A percentile compares a stretch with the other conserved stretches of the same genome.
phyloP scores from a whole-genome alignment of 2,888 invertebrate species.

The Pantelozetes paolii region DNA sequence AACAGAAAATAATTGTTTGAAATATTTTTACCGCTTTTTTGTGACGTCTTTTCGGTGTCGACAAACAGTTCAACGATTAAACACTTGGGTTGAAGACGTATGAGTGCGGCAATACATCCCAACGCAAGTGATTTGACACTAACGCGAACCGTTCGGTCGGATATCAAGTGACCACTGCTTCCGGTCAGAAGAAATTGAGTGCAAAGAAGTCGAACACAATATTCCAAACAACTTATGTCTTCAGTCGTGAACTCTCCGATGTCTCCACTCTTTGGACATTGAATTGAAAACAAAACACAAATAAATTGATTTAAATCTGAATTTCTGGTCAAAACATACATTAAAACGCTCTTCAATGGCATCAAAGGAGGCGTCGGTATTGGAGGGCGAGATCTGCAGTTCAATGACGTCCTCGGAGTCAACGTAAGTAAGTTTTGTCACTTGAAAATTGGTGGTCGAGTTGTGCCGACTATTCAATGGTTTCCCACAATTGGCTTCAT shows the following conservation, averaged over 20 bases:
- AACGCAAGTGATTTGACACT: conserved; percentile 85
- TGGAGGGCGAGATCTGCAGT: neutral
- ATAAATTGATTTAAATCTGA: neutral
- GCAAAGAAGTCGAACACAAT: conserved; percentile 67
- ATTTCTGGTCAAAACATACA: neutral
- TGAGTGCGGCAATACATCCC: conserved; percentile 69
- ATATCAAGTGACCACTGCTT: conserved; percentile 57
- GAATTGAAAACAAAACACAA: neutral
- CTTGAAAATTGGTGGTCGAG: neutral
- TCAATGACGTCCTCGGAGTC: neutral
- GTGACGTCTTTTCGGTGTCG: conserved; percentile 41
- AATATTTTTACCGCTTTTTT: conserved; percentile 44
- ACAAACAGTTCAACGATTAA: conserved; percentile 61
- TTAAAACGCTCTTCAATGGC: neutral
- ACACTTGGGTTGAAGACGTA: conserved; percentile 68
- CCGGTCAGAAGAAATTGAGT: conserved; percentile 70
- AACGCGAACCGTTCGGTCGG: conserved; percentile 74
- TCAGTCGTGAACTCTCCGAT: conserved; percentile 55
- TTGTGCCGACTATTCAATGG: neutral
- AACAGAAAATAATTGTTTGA: neutral
- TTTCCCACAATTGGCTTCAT: neutral
- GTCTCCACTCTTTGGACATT: conserved; percentile 8
- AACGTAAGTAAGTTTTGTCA: conserved; percentile 30
- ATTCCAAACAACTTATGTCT: conserved; percentile 63
- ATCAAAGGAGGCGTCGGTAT: conserved; percentile 22